phyloP scores from a whole-genome alignment of 2,797 vertebrate genomes.

The Oreortyx pictus region DNA sequence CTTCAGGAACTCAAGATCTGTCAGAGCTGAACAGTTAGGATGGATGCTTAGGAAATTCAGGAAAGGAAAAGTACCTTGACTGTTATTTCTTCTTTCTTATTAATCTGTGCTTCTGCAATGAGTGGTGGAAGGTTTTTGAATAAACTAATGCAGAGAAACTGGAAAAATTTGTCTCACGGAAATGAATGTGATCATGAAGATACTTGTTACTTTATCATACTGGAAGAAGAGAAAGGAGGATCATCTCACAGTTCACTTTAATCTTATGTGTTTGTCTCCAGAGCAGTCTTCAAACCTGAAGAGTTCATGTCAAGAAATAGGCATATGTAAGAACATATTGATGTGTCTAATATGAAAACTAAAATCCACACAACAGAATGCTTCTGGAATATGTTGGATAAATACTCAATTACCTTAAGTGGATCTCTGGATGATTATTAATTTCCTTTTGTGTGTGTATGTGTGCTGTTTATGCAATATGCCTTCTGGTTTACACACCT shows the following conservation, averaged over 20 bases:
- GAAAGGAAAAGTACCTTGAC: background rate
- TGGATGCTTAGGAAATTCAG: background rate
- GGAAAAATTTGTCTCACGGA: background rate
- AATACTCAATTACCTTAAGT: background rate
- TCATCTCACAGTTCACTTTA: background rate
- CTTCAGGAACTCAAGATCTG: background rate
- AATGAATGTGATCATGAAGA: background rate
- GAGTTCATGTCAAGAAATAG: background rate
- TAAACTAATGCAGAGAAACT: background rate
- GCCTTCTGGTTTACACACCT: background rate
- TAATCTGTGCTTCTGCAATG: background rate
- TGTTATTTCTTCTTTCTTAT: background rate
- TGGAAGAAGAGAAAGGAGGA: background rate
- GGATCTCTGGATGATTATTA: background rate
- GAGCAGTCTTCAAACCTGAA: background rate
- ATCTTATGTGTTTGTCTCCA: background rate
- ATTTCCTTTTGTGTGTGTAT: background rate
- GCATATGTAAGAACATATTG: background rate
- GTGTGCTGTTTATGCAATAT: background rate
- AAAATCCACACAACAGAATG: background rate
- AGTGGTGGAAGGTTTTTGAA: background rate
- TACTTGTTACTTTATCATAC: background rate
- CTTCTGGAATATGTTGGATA: background rate
- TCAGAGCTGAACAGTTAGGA: background rate
- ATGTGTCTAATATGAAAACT: background rate